Evolutionary conservation across 1,140 invertebrate species (phyloP), one percentile per base, ranked within the genome.

Genomic region (Zaprionus nigranus): DNA sequence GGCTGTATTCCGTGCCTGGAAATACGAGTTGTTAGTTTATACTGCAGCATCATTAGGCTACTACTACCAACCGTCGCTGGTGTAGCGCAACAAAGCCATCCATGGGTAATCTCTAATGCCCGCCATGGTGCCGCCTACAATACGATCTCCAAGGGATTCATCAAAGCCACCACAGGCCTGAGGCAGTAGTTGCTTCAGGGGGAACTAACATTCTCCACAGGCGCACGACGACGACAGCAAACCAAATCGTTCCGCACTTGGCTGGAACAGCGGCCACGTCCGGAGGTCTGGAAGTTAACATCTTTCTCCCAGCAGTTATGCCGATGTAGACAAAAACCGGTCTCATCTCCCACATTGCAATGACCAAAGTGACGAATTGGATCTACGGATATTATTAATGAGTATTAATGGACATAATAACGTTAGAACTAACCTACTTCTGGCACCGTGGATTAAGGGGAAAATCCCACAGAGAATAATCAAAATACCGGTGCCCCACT

Each of bases 31-130:
- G 17, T 5, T 40, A 34, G 9, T 34, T 11, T 11, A 11, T 0
- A 34, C 30, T 1, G 30, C 2, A 34, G 30, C 30, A 34, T 34
- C 9, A 11, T 34, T 11, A 34, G 9, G 28, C 7, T 7, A 30
- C 30, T 1, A 6, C 26, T 11, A 34, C 30, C 9, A 2, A 65
- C 82, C 82, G 54, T 81, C 75, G 6, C 2, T 56, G 12, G 62
- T 71, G 34, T 70, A 73, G 24, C 61, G 62, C 30, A 85, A 26
- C 68, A 75, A 17, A 17, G 78, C 82, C 82, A 81, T 81, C 82
- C 82, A 85, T 12, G 81, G 81, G 26, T 66, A 85, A 6, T 85
- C 82, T 6, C 15, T 30, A 6, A 79, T 62, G 28, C 46, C 5
- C 1, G 82, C 49, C 9, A 34, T 1, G n/a, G 43, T 34, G 12